Evolutionary conservation across 2,888 invertebrate species (phyloP), one percentile per base, ranked within the genome.

Genomic region (Meta bourneti): DNA sequence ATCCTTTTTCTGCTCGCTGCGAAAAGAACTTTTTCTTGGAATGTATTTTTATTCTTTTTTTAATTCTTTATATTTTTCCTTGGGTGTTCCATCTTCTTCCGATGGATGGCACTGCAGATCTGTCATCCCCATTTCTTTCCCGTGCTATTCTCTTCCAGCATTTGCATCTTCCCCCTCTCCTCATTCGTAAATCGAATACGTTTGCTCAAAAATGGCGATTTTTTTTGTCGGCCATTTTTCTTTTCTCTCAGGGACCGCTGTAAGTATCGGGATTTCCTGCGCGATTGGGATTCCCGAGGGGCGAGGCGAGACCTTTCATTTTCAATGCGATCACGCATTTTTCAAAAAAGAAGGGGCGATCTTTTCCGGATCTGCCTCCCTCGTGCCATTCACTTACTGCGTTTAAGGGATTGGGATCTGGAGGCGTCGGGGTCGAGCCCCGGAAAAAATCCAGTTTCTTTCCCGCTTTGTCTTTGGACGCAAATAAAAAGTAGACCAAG

Each of bases 121-220:
- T 61, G 87, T 79, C 71, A 52, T 87, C 71, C 71, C 49, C 51
- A 6, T 20, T 79, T 70, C 49, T 19, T 51, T 4, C 51, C n/a
- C 7, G 13, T 52, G 9, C 19, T 9, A 19, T 20, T 82, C n/a
- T 49, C 61, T 69, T 51, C 70, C 19, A 20, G 75, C 51, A 80
- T 81, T 80, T 80, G 80, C 88, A 88, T 88, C 54, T 74, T 82
- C 69, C 52, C 61, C 51, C n/a, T n/a, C n/a, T n/a, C 51, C 51
- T 77, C 52, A 54, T 71, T 70, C 70, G 49, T 11, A 83, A 74
- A 75, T 77, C 77, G 85, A 85, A 85, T 78, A 16, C n/a, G 19
- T 20, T 85, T n/a, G 61, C 69, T 85, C 70, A 49, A 78, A 85
- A 84, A 85, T 77, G 54, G 77, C 34, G 16, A 61, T 48, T 34